A percentile compares a stretch with the other conserved stretches of the same genome.
Evolutionary conservation across 2,888 invertebrate genomes (phyloP).

Genomic region (Chrysotoxum bicinctum): DNA sequence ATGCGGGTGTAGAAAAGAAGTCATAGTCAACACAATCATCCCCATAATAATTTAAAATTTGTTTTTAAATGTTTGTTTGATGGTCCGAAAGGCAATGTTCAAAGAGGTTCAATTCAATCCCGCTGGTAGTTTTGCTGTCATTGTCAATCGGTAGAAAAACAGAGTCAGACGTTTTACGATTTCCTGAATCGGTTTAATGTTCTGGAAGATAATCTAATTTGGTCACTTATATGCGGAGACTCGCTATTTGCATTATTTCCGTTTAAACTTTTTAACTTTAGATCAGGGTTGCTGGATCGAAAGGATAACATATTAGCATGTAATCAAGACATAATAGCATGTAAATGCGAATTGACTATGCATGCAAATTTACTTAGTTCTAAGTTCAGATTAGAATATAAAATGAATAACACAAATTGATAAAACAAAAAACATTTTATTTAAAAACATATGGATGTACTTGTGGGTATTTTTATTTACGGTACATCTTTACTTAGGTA

Average conservation of each 20-base stretch:
- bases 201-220: conserved; percentile 81
- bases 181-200: conserved; percentile 79
- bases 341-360: conserved; percentile 26
- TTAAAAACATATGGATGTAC: no score
- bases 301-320: conserved; percentile 26
- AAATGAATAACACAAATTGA: background rate
- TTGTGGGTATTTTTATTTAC: no score
- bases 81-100: conserved; percentile 47
- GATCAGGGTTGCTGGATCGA: background rate
- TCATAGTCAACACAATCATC: conserved; percentile 11
- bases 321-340: conserved; percentile 44
- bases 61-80: conserved; percentile 48
- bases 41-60: conserved; percentile 7
- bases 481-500: no score
- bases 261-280: conserved; percentile 2
- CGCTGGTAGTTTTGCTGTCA: conserved; percentile 6
- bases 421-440: background rate
- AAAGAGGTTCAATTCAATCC: conserved; percentile 18
- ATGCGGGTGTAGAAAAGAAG: background rate
- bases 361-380: conserved; percentile 45
- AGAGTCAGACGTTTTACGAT: conserved; percentile 74
- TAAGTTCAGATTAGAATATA: background rate
- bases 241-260: conserved; percentile 75
- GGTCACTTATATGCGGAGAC: conserved; percentile 81
- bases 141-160: background rate